Percentiles rank a stretch among this genome's conserved stretches.
phyloP scores from a whole-genome alignment of 2,797 vertebrate species.

The Pagetopsis macropterus region DNA sequence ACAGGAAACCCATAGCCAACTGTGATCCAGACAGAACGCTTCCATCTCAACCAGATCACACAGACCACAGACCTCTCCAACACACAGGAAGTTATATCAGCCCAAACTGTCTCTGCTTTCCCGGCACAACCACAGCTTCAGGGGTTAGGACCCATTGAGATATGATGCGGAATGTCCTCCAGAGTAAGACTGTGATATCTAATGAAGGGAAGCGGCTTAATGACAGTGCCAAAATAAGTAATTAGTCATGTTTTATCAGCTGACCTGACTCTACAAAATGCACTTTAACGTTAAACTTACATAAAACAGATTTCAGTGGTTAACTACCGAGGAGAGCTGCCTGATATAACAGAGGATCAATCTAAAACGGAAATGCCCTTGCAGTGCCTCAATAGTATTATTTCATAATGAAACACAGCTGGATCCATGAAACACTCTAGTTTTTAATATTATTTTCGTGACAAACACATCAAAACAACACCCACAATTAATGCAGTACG shows the following conservation, averaged over 20 bases:
- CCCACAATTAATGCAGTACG: slow-evolving; percentile 25
- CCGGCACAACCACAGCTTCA: slow-evolving; percentile 48
- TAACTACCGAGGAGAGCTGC: not conserved
- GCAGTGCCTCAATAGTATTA: slow-evolving; percentile 24
- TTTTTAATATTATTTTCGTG: slow-evolving; percentile 37
- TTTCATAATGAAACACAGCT: slow-evolving; percentile 53
- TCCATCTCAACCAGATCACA: slow-evolving; percentile 80
- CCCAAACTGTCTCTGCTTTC: slow-evolving; percentile 65
- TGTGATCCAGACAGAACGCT: slow-evolving; percentile 74
- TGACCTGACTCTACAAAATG: slow-evolving; percentile 14
- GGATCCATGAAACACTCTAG: slow-evolving; percentile 23
- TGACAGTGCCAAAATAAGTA: not conserved
- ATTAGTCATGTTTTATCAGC: slow-evolving; percentile 44
- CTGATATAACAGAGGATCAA: slow-evolving; percentile 14
- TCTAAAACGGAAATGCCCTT: slow-evolving; percentile 13
- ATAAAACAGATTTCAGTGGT: slow-evolving; percentile 16
- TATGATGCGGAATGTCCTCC: slow-evolving; percentile 39
- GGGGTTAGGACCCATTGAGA: slow-evolving; percentile 49
- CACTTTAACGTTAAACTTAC: slow-evolving; percentile 15
- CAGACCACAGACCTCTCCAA: slow-evolving; percentile 76
- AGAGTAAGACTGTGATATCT: slow-evolving; percentile 18
- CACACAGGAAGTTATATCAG: slow-evolving; percentile 76
- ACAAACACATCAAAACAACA: slow-evolving; percentile 44
- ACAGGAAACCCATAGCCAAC: slow-evolving; percentile 67
- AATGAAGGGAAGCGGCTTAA: not conserved